A percentile compares a stretch with the other conserved stretches of the same genome.
Evolutionary conservation across 2,888 invertebrate species (phyloP).

Genomic region (Pyrocoelia pectoralis): DNA sequence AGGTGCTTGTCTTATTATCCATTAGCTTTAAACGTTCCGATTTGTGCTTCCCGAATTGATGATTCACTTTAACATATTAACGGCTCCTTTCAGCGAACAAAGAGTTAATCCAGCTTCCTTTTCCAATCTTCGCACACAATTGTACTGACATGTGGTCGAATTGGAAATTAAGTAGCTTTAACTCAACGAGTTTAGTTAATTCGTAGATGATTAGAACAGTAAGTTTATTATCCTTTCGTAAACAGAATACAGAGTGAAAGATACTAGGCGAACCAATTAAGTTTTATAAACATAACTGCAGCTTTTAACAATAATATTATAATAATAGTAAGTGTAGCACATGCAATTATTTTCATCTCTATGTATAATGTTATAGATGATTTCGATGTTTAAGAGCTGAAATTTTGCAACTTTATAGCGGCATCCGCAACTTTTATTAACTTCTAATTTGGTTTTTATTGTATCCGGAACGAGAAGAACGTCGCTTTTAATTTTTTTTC

Average conservation of each 20-base stretch:
- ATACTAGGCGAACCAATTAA: too few species aligned
- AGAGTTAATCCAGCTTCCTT: slow-evolving; percentile 3
- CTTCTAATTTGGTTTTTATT: slow-evolving; percentile 30
- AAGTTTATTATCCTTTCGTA: slow-evolving; percentile 38
- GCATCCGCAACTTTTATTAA: slow-evolving; percentile 28
- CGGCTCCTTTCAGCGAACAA: too few species aligned
- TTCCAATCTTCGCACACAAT: slow-evolving; percentile 27
- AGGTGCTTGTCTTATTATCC: too few species aligned
- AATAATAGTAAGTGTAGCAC: too few species aligned
- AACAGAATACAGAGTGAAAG: slow-evolving; percentile 21
- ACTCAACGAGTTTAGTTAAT: slow-evolving; percentile 37
- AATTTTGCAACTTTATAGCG: slow-evolving; percentile 29
- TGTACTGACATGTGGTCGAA: slow-evolving; percentile 36
- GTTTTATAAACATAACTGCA: too few species aligned
- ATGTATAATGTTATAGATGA: slow-evolving; percentile 20
- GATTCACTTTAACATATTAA: too few species aligned
- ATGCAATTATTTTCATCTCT: slow-evolving; percentile 24
- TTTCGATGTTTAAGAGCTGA: slow-evolving; percentile 23
- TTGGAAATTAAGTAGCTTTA: slow-evolving; percentile 38
- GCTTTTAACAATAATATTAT: too few species aligned
- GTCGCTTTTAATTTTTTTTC: slow-evolving; percentile 14
- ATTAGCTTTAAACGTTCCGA: too few species aligned
- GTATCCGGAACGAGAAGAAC: slow-evolving; percentile 27
- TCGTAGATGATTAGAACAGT: slow-evolving; percentile 36
- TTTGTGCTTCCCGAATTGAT: too few species aligned